A percentile compares a stretch with the other conserved stretches of the same genome.
Conservation (phyloP, 1,140 invertebrate genomes). For the Eupeodes corollae region DNA sequence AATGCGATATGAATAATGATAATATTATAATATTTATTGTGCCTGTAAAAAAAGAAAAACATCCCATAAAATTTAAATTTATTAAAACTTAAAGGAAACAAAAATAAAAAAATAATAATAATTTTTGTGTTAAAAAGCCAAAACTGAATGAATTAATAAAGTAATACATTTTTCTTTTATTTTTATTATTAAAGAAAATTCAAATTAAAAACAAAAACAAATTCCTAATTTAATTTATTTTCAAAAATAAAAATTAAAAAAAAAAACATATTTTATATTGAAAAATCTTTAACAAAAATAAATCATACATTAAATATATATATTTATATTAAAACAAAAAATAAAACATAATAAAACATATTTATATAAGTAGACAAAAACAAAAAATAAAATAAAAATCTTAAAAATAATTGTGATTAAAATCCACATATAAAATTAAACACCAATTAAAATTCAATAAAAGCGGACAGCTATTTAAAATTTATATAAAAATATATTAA, state of each 20-base stretch:
- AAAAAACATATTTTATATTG: slow-evolving; percentile 5
- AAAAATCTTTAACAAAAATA: slow-evolving; percentile 2
- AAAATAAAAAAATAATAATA: too few relatives aligned
- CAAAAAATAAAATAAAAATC: background rate
- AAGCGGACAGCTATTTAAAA: too few relatives aligned
- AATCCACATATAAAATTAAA: slow-evolving; percentile 1
- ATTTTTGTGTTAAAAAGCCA: slow-evolving; percentile 11
- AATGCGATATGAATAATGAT: too few relatives aligned
- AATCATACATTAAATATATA: slow-evolving; percentile 17
- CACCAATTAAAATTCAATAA: too few relatives aligned
- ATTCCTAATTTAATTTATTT: slow-evolving; percentile 7
- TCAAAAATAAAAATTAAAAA: background rate
- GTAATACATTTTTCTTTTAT: slow-evolving; percentile 14
- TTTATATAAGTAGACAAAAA: slow-evolving; percentile 1
- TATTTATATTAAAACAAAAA: background rate
- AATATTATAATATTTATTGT: too few relatives aligned
- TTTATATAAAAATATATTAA: too few relatives aligned
- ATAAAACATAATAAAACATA: background rate
- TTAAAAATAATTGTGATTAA: slow-evolving; percentile 6
- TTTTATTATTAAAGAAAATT: slow-evolving; percentile 17
- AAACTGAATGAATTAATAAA: slow-evolving; percentile 6
- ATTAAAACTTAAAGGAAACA: too few relatives aligned
- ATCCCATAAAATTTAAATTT: too few relatives aligned
- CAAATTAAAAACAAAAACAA: background rate
- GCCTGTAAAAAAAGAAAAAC: too few relatives aligned